Percentiles rank a stretch among this genome's conserved stretches.
These are phyloP conservation scores for Falco berigora DNA, from an alignment of 2,797 vertebrate genomes.

Conservation along the genomic window DNA sequence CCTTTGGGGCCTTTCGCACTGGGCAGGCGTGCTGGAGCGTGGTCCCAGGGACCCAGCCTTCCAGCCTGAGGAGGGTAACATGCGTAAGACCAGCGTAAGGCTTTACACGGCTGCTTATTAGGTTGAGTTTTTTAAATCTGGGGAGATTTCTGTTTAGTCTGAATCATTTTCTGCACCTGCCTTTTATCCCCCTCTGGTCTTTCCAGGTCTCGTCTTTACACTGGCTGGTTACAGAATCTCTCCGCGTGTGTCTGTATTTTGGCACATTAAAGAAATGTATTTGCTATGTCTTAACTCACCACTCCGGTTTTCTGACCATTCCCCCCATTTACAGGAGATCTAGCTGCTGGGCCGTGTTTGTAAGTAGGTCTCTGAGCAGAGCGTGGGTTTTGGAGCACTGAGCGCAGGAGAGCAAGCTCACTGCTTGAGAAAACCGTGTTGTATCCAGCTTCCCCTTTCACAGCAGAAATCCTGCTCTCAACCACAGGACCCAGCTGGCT, in stretches of 20 bases:
- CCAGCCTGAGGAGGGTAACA: neutral
- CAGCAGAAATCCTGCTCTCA: neutral
- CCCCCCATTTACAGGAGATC: neutral
- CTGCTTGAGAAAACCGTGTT: rapidly evolving
- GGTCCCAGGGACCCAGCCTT: neutral
- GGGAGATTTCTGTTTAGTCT: neutral
- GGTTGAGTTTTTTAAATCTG: neutral
- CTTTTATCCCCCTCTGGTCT: neutral
- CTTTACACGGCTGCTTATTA: neutral
- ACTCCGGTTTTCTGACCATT: rapidly evolving
- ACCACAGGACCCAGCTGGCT: neutral
- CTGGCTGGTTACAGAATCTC: neutral
- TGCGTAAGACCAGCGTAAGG: neutral
- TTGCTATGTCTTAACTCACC: neutral
- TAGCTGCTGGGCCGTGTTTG: neutral
- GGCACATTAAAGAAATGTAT: neutral
- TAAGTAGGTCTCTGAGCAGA: neutral
- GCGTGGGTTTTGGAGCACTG: neutral
- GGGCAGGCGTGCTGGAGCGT: neutral
- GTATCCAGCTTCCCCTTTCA: neutral
- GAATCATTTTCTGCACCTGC: neutral
- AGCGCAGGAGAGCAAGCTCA: neutral
- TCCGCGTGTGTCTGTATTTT: neutral
- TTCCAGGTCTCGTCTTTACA: neutral
- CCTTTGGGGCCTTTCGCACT: neutral